phyloP scores from a whole-genome alignment of 2,888 invertebrate genomes.

The Amblyteles armatorius region DNA sequence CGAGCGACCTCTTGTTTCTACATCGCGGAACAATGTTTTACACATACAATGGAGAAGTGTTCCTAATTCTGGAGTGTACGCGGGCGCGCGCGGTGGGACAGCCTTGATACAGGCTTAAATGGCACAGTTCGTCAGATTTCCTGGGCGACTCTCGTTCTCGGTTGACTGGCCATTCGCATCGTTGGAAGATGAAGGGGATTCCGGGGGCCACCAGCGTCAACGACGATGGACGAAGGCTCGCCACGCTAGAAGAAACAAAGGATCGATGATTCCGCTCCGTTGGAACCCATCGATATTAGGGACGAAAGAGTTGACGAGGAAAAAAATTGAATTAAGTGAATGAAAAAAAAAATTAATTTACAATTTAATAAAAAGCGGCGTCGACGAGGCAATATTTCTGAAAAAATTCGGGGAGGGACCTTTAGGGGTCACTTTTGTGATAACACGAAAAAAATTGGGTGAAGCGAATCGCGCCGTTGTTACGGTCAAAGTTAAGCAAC shows the following conservation, averaged over 20 bases:
- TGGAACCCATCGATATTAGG: slow-evolving; percentile 52
- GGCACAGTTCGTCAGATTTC: slow-evolving; percentile 20
- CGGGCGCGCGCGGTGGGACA: not conserved
- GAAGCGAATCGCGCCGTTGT: too few relatives aligned
- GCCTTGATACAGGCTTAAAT: slow-evolving; percentile 19
- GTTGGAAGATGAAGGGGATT: slow-evolving; percentile 34
- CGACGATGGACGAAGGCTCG: slow-evolving; percentile 30
- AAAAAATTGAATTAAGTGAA: slow-evolving; percentile 4
- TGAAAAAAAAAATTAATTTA: not conserved
- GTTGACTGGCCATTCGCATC: slow-evolving; percentile 51
- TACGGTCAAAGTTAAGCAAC: not conserved
- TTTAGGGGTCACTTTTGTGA: too few relatives aligned
- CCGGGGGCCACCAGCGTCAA: slow-evolving; percentile 29
- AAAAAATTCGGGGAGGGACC: too few relatives aligned
- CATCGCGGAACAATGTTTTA: slow-evolving; percentile 29
- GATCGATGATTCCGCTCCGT: slow-evolving; percentile 58
- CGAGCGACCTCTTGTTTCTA: slow-evolving; percentile 50
- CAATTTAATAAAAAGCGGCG: not conserved
- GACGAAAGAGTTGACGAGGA: slow-evolving; percentile 13
- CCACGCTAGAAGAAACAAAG: slow-evolving; percentile 52
- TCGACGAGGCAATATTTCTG: not conserved
- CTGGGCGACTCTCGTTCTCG: slow-evolving; percentile 44
- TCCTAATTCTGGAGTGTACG: not conserved
- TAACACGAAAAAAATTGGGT: too few relatives aligned
- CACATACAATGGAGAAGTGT: not conserved